Base-by-base conservation (phyloP, 2,113 vertebrate genomes). In the Manacus vitellinus region DNA sequence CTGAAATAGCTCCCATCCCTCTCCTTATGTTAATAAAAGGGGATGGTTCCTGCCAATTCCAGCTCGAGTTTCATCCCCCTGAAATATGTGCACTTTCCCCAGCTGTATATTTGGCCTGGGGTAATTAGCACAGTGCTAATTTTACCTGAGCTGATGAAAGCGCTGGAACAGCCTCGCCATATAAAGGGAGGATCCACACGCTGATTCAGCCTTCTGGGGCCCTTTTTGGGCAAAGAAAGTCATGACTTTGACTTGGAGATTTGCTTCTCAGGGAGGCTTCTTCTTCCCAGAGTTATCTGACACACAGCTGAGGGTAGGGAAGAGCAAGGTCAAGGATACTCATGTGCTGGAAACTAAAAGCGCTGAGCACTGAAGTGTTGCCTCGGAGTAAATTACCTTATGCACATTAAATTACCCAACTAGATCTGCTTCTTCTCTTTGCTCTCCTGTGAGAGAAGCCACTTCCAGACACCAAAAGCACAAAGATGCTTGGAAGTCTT, bases 101-200 rank as follows among this genome's bases (percentile, higher is more conserved):
- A 65, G 79, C 85, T 2, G 19, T 33, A 7, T 28, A 37, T 31
- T 78, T 71, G 80, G 91, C 54, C 46, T 9, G 8, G 89, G 85
- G 62, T 94, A 85, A 95, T 94, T 91, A 75, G 37, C 5, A 0
- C 0, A 2, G 75, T 10, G 88, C 91, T 96, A 76, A 94, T 96
- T 96, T 87, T 73, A 89, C 96, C 76, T 73, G 95, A 81, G 95
- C 39, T 92, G 85, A 94, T 84, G 92, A 87, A 77, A 92, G 78
- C 10, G 0, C 63, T 92, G 89, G 74, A 88, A 56, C 55, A 84
- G 79, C 79, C 76, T 33, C 14, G 27, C 51, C 92, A 11, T 54
- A 14, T 4, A 9, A 24, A 88, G 85, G 43, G 85, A 88, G 76
- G 35, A 21, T n/a, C 63, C 63, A 11, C 2, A 3, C 39, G 61